phyloP scores from a whole-genome alignment of 2,113 vertebrate genomes.

The Plecturocebus donacophilus region DNA sequence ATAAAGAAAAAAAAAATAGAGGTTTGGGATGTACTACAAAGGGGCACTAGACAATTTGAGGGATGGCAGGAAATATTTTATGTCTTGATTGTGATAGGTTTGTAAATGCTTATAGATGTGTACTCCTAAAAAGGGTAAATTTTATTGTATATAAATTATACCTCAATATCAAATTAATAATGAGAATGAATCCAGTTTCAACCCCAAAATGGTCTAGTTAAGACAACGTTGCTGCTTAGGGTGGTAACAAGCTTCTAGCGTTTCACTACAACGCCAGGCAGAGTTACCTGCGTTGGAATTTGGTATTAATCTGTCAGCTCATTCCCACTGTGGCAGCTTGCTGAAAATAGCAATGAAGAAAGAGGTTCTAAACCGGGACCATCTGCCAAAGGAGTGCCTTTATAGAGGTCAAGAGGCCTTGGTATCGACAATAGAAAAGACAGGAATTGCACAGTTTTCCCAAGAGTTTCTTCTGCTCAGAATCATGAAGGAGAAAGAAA shows the following conservation, averaged over 20 bases:
- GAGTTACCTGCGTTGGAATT: not conserved
- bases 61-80: not conserved
- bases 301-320: not conserved
- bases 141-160: not conserved
- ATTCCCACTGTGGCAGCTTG: not conserved
- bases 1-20: too few species aligned
- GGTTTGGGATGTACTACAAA: not conserved
- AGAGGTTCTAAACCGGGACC: not conserved
- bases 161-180: not conserved
- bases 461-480: not conserved
- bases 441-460: not conserved
- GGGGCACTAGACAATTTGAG: not conserved
- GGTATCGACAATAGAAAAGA: not conserved
- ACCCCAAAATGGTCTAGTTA: not conserved
- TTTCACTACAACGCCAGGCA: accelerated
- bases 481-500: not conserved
- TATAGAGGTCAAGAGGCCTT: not conserved
- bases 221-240: not conserved
- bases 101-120: not conserved
- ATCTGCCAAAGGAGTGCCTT: not conserved
- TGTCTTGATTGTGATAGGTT: not conserved
- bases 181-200: not conserved
- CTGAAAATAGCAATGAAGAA: not conserved
- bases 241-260: too few species aligned
- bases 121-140: not conserved